These are phyloP conservation scores for Drosophila peninsularis DNA, from an alignment of 2,888 invertebrate species.

Conservation along the genomic window DNA sequence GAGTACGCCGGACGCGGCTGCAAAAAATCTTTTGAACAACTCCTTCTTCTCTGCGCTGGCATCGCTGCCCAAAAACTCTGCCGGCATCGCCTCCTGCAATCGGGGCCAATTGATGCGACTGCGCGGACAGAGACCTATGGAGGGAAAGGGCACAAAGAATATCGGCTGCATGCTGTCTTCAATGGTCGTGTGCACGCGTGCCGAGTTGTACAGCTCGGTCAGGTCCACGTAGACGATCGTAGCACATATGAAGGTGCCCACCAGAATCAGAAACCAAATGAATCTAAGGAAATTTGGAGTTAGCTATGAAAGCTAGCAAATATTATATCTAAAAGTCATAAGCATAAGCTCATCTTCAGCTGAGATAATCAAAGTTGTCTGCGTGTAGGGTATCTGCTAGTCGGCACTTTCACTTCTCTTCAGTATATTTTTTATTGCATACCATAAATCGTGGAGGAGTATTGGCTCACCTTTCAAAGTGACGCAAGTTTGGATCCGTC, in stretches of 20 bases:
- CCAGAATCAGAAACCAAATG: conserved; percentile 78
- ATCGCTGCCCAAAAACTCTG: conserved; percentile 73
- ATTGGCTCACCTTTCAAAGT: conserved; percentile 75
- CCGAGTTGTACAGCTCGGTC: conserved; percentile 66
- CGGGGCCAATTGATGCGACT: conserved; percentile 78
- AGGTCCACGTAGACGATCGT: conserved; percentile 74
- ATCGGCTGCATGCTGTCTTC: conserved; percentile 80
- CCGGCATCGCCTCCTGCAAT: conserved; percentile 63
- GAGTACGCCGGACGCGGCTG: conserved; percentile 55
- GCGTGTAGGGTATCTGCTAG: not conserved
- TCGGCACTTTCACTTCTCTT: not conserved
- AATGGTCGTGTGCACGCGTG: conserved; percentile 79
- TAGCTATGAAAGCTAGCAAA: too few species aligned
- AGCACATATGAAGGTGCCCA: conserved; percentile 68
- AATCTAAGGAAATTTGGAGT: conserved; percentile 58
- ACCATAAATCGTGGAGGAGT: not conserved
- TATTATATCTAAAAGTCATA: too few species aligned
- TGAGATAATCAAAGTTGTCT: too few species aligned
- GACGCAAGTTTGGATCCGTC: conserved; percentile 69
- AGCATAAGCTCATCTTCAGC: too few species aligned
- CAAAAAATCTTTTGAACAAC: conserved; percentile 74
- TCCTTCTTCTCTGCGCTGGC: conserved; percentile 50
- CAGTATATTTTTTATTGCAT: not conserved
- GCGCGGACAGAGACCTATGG: conserved; percentile 80
- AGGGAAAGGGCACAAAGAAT: conserved; percentile 78